A percentile compares a stretch with the other conserved stretches of the same genome.
Conservation (phyloP, 1,140 invertebrate genomes). For the Vanessa tameamea region DNA sequence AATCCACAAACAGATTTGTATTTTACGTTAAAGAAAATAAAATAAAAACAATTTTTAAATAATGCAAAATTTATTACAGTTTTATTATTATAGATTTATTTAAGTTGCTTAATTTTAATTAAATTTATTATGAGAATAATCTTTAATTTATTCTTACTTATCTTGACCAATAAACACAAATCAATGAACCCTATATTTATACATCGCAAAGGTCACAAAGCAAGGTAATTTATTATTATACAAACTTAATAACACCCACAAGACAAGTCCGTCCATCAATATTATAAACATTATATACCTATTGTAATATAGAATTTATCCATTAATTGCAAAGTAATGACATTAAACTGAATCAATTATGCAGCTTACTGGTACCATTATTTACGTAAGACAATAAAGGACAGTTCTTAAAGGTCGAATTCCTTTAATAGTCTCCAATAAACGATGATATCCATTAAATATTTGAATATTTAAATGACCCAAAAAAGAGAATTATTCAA, state of each 20-base stretch:
- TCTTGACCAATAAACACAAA: background rate
- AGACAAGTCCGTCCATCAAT: background rate
- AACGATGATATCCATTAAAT: slow-evolving; percentile 14
- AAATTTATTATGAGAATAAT: background rate
- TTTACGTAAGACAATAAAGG: slow-evolving; percentile 35
- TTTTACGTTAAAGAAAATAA: no score
- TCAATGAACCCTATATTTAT: slow-evolving; percentile 1
- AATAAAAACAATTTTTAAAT: no score
- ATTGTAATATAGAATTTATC: slow-evolving; percentile 2
- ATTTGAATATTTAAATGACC: slow-evolving; percentile 1
- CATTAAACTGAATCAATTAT: slow-evolving; percentile 24
- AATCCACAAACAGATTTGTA: no score
- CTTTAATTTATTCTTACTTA: background rate
- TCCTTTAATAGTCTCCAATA: slow-evolving; percentile 16
- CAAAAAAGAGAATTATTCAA: background rate
- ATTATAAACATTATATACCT: background rate
- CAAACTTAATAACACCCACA: background rate
- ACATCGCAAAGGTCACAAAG: background rate
- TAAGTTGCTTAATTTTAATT: background rate
- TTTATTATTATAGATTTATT: no score
- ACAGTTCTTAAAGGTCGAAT: slow-evolving; percentile 22
- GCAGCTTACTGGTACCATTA: slow-evolving; percentile 24
- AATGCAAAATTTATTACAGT: no score
- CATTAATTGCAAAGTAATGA: slow-evolving; percentile 3
- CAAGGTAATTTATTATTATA: slow-evolving; percentile 2